These are phyloP conservation scores for Chrysolina americana DNA, from an alignment of 2,888 invertebrate genomes.

Conservation along the genomic window DNA sequence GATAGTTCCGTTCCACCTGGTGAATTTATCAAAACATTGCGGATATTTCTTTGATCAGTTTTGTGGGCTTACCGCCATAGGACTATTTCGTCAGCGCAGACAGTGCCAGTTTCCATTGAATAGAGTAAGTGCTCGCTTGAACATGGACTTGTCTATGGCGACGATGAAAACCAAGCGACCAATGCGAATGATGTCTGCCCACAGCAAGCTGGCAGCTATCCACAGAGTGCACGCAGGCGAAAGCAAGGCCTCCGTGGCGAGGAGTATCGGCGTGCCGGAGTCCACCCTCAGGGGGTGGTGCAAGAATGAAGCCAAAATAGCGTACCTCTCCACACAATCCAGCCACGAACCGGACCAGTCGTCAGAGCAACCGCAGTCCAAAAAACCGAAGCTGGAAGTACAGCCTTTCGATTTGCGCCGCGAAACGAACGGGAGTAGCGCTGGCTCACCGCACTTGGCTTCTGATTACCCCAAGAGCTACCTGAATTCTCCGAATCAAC, in stretches of 20 bases:
- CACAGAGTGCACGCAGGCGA: conserved; percentile 88
- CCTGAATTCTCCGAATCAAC: conserved; percentile 66
- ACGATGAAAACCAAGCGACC: conserved; percentile 82
- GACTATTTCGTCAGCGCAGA: too few species aligned
- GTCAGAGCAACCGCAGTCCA: conserved; percentile 65
- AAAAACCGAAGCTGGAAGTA: conserved; percentile 57
- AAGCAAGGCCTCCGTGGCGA: conserved; percentile 88
- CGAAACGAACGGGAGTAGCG: conserved; percentile 26
- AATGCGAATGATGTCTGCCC: conserved; percentile 81
- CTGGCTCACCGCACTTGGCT: conserved; percentile 44
- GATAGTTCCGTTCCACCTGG: conserved; percentile 37
- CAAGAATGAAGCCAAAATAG: conserved; percentile 85
- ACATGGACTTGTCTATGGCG: conserved; percentile 67
- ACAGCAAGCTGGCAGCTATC: conserved; percentile 82
- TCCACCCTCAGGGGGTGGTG: conserved; percentile 92
- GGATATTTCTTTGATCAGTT: conserved; percentile 62
- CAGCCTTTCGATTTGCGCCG: conserved; percentile 38
- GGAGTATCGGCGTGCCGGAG: conserved; percentile 89
- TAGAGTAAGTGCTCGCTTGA: too few species aligned
- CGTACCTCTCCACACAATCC: conserved; percentile 80
- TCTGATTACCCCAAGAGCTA: conserved; percentile 45
- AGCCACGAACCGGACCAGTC: conserved; percentile 80
- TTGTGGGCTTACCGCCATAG: conserved; percentile 56
- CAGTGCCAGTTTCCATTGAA: too few species aligned
- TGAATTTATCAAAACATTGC: conserved; percentile 63